phyloP scores from a whole-genome alignment of 2,113 vertebrate genomes.

The Sander lucioperca region DNA sequence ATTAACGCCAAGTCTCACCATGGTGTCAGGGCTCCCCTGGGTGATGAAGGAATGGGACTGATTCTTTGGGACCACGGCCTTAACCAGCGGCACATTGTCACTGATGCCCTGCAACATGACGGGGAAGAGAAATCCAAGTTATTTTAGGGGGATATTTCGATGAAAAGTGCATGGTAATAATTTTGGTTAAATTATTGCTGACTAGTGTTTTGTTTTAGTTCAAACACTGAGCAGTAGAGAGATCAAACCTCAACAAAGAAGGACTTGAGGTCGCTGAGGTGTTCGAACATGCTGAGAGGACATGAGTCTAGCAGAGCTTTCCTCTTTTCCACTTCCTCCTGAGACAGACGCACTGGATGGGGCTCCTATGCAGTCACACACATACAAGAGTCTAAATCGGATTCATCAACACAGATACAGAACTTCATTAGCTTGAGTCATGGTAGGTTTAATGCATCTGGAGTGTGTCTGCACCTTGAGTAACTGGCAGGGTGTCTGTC shows the following conservation, averaged over 20 bases:
- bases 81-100: slow-evolving; percentile 92
- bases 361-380: slow-evolving; percentile 86
- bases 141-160: neutral
- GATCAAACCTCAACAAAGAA: slow-evolving; percentile 94
- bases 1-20: slow-evolving; percentile 86
- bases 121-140: neutral
- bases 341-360: slow-evolving; percentile 92
- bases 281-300: slow-evolving; percentile 91
- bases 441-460: neutral
- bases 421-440: neutral
- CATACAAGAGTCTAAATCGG: neutral
- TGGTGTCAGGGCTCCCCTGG: slow-evolving; percentile 94
- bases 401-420: neutral
- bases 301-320: slow-evolving; percentile 88
- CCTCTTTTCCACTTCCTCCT: slow-evolving; percentile 92
- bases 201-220: neutral
- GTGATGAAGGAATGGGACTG: slow-evolving; percentile 98
- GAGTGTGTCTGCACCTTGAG: slow-evolving; percentile 87
- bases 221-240: neutral
- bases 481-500: slow-evolving; percentile 96
- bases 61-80: slow-evolving; percentile 93
- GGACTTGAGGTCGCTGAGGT: slow-evolving; percentile 94
- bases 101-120: slow-evolving; percentile 90
- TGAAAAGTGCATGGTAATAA: no score
- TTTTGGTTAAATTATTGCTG: neutral